Evolutionary conservation across 2,113 vertebrate genomes (phyloP), one percentile per base, ranked within the genome.

Genomic region (Notothenia coriiceps): DNA sequence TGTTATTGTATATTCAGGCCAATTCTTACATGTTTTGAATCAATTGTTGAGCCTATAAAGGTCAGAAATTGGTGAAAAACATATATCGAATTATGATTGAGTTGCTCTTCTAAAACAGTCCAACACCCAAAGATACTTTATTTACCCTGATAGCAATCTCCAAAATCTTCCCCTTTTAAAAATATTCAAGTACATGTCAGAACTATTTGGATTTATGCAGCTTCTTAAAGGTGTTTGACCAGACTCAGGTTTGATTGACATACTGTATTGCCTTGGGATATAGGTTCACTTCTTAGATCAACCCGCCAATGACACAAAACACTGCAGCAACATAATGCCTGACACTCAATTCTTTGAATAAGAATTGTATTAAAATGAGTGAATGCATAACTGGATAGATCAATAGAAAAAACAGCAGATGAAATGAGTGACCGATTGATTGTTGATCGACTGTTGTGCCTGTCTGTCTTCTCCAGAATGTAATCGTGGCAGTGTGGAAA

Each of bases 161-260:
- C 29, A 29, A 29, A 29, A 29, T 29, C 29, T 29, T 29, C 29
- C 29, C 29, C 29, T 29, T 29, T 29, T 29, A 29, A 29, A 29
- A 29, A 29, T 29, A 29, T 29, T 29, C 29, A 29, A 29, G 29
- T 29, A 29, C 29, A 1, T 22, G 17, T 52, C 18, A 52, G 6
- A 18, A 52, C 50, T 46, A 12, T 25, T 2, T 25, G 29, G 3
- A 29, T 29, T 12, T 13, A 25, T 29, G 55, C 22, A 57, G 55
- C 22, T 57, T 57, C 60, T 11, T 43, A n/a, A 6, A 22, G 56
- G 17, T 33, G 50, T 71, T 40, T 40, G 43, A 52, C 29, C 17
- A 33, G 43, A 12, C 14, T 18, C 56, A 17, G 20, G 10, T 67
- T 11, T 83, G 64, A 83, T 22, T 77, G 68, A 82, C 84, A 70